Evolutionary conservation across 2,888 invertebrate genomes (phyloP).

Genomic region (Andrena praecox): DNA sequence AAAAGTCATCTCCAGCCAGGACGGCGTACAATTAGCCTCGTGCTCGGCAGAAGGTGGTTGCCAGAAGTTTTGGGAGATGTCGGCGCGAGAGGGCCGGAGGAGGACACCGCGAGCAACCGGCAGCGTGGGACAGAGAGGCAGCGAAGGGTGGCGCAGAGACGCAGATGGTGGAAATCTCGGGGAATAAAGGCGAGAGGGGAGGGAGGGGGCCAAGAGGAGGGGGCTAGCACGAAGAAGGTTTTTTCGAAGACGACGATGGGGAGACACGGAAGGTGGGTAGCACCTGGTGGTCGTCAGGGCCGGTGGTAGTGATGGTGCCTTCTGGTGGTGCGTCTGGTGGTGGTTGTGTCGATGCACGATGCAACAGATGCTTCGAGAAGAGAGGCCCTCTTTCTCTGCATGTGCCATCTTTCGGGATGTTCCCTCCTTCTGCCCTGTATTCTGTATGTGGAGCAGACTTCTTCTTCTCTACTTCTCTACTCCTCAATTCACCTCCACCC

Average conservation of each 20-base stretch:
- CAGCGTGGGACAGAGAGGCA: constrained; percentile 30
- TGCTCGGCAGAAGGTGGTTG: constrained; percentile 64
- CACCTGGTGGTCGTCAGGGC: constrained; percentile 80
- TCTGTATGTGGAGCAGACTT: not conserved
- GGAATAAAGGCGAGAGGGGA: constrained; percentile 70
- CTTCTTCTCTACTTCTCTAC: not conserved
- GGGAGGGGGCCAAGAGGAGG: constrained; percentile 20
- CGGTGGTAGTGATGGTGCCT: constrained; percentile 74
- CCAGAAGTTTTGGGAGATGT: constrained; percentile 42
- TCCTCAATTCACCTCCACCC: not conserved
- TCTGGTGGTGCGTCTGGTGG: constrained; percentile 65
- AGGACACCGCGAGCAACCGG: constrained; percentile 15
- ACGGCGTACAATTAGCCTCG: constrained; percentile 49
- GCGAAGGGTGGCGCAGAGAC: constrained; percentile 66
- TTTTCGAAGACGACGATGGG: constrained; percentile 69
- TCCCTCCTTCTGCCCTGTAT: constrained; percentile 50
- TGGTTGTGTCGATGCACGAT: constrained; percentile 71
- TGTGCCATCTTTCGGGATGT: constrained; percentile 75
- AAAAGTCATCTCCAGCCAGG: constrained; percentile 18
- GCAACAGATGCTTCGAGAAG: constrained; percentile 81
- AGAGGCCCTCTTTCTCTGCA: constrained; percentile 64
- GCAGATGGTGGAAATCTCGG: constrained; percentile 81
- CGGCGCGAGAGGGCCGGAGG: constrained; percentile 20
- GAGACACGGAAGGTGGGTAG: constrained; percentile 80
- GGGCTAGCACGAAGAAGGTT: constrained; percentile 57